Conservation (phyloP, 1,140 invertebrate species). For the Lepidurus packardi region DNA sequence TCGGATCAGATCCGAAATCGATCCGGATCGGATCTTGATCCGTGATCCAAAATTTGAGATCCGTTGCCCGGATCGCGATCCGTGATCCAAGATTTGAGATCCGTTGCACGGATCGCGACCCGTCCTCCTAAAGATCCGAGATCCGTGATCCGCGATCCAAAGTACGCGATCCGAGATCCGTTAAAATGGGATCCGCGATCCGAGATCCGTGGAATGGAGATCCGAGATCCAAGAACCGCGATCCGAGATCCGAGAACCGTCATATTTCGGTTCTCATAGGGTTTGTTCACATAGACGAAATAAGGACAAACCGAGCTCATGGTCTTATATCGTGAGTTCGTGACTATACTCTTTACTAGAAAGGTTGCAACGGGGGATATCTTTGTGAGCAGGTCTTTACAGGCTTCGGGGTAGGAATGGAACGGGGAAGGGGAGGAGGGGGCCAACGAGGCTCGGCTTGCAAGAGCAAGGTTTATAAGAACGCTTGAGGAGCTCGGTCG, state of each 20-base stretch:
- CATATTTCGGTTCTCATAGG: not conserved
- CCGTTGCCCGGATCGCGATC: not conserved
- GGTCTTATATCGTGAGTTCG: not conserved
- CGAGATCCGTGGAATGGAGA: not conserved
- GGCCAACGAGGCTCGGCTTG: not conserved
- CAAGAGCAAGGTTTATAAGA: constrained; percentile 6
- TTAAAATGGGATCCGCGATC: not conserved
- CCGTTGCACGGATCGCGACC: not conserved
- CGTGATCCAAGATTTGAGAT: not conserved
- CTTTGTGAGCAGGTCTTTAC: constrained; percentile 5
- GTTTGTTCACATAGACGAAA: not conserved
- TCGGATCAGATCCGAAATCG: not conserved
- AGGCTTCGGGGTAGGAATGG: not conserved
- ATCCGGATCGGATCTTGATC: not conserved
- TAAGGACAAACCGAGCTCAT: not conserved
- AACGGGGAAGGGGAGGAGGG: not conserved
- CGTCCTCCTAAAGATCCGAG: not conserved
- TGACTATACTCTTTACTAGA: not conserved
- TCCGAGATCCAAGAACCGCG: not conserved
- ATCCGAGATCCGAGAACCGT: not conserved
- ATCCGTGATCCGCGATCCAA: not conserved
- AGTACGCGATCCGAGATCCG: not conserved
- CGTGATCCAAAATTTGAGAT: not conserved
- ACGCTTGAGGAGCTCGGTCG: not conserved
- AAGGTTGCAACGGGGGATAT: constrained; percentile 4